Evolutionary conservation across 1,140 invertebrate species (phyloP), one percentile per base, ranked within the genome.

Genomic region (Laodelphax striatellus): DNA sequence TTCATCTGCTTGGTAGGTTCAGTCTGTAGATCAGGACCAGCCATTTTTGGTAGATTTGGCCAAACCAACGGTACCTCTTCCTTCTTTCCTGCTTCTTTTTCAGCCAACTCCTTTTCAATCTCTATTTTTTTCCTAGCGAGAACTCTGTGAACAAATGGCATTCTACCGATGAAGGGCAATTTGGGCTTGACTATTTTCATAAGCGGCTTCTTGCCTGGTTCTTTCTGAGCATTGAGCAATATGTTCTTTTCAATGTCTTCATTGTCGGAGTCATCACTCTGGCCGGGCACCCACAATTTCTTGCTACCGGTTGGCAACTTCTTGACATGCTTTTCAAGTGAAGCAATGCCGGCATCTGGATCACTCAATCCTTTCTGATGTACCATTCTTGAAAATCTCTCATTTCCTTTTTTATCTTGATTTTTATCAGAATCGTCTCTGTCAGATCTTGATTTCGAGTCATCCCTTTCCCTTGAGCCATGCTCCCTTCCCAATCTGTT

Each of bases 1-100:
- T 50, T 50, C 21, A 5, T 11, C 52, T 16, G 5, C 16, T 54
- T 54, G 11, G 9, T 4, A 14, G 22, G 5, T 1, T 54, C 22
- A 24, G 5, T 16, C 19, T 24, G 52, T 21, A 9, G 5, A 24
- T 24, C 19, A 3, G 22, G 13, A 8, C 19, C 54, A 17, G 13
- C 22, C 38, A 55, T 38, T 34, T 55, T 55, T 34, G 54, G 54
- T n/a, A 55, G 31, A 38, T 55, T 38, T 13, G 54, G 54, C 54
- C 54, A 55, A 55, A 55, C 31, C 31, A 55, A 38, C 22, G 1
- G 17, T 10, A 9, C 28, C 11, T 13, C 2, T 31, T 28, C 28
- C 13, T 55, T 55, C 13, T 17, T 28, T 4, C 24, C 24, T 28
- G 2, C 24, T 28, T 28, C 14, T 16, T 28, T 55, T 11, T 55